Percentiles rank a stretch among this genome's conserved stretches.
phyloP scores from a whole-genome alignment of 2,113 vertebrate genomes.

The Macaca mulatta region DNA sequence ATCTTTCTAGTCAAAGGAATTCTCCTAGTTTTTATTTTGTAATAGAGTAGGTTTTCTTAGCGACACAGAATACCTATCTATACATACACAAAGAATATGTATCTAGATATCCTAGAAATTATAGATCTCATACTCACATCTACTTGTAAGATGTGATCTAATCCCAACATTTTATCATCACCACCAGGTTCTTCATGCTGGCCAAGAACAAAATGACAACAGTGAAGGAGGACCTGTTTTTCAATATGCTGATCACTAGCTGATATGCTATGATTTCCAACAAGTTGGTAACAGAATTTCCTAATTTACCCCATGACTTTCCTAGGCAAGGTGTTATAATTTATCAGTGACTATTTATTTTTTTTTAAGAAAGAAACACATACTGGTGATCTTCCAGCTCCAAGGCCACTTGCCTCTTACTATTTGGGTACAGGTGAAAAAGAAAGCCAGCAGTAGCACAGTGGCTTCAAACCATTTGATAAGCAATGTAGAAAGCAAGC shows the following conservation, averaged over 20 bases:
- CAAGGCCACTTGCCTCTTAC: background rate
- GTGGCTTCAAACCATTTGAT: background rate
- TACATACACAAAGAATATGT: background rate
- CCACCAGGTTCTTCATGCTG: background rate
- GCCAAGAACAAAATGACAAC: background rate
- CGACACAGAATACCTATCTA: background rate
- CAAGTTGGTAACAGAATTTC: slow-evolving; percentile 1
- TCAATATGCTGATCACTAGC: background rate
- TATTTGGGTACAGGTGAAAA: background rate
- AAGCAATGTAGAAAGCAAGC: background rate
- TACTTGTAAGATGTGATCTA: background rate
- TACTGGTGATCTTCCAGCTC: background rate
- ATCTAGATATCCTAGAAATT: background rate
- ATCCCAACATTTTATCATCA: background rate
- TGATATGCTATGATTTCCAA: background rate
- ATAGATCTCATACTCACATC: background rate
- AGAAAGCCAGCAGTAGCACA: background rate
- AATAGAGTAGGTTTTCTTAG: background rate
- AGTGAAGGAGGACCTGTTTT: background rate
- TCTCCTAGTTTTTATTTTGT: slow-evolving; percentile 23
- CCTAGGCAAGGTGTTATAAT: background rate
- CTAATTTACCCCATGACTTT: background rate
- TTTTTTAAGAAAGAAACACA: background rate
- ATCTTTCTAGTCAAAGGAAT: background rate
- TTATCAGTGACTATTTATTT: background rate